phyloP scores from a whole-genome alignment of 1,140 invertebrate species.

The Brachionus paranguensis region DNA sequence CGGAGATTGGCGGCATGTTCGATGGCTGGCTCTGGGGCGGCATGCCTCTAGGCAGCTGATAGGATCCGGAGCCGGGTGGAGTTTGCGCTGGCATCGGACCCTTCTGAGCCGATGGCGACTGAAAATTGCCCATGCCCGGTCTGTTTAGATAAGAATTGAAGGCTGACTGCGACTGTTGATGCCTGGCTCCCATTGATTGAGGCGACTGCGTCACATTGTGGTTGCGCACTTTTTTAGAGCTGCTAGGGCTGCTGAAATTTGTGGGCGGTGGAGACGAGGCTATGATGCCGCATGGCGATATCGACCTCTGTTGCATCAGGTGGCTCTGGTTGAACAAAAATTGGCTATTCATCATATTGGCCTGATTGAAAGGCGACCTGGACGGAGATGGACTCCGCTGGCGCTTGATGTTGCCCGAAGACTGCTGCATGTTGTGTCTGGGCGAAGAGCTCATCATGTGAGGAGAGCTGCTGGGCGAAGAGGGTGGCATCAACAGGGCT shows the following conservation, averaged over 20 bases:
- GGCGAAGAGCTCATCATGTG: not conserved
- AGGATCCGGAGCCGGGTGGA: not conserved
- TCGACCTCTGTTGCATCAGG: not conserved
- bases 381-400: slow-evolving; percentile 17
- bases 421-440: not conserved
- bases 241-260: not conserved
- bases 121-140: not conserved
- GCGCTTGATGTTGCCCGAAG: not conserved
- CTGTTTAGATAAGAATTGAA: slow-evolving; percentile 4
- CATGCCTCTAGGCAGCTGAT: not conserved
- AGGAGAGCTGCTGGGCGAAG: not conserved
- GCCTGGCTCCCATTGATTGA: not conserved
- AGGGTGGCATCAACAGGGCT: not conserved
- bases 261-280: not conserved
- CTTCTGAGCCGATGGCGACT: not conserved
- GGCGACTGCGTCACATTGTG: not conserved
- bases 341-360: not conserved
- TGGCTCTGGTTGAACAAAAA: slow-evolving; percentile 10
- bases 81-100: not conserved
- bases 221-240: not conserved
- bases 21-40: not conserved
- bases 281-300: not conserved
- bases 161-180: not conserved
- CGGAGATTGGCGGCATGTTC: not conserved
- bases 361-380: not conserved